A percentile compares a stretch with the other conserved stretches of the same genome.
Evolutionary conservation across 2,888 invertebrate species (phyloP).

Genomic region (Erpobdella octoculata): DNA sequence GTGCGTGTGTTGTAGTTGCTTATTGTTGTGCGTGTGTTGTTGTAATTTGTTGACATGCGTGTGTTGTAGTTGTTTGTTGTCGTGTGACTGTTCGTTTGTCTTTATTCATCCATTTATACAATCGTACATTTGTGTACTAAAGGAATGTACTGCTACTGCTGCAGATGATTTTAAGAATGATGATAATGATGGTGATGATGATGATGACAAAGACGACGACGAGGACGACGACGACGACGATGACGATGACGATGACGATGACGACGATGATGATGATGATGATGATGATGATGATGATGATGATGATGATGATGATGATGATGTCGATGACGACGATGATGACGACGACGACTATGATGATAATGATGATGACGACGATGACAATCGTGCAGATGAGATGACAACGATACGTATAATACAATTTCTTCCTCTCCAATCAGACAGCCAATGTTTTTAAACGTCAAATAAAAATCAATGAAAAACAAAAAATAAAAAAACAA

Average conservation of each 20-base stretch:
- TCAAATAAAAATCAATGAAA: no score
- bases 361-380: background rate
- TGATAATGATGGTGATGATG: background rate
- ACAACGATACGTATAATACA: no score
- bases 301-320: constrained; percentile 23
- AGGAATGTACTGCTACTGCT: background rate
- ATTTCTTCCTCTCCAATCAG: no score
- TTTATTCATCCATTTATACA: no score
- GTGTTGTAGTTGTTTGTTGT: no score
- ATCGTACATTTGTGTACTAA: background rate
- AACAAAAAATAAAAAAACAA: no score
- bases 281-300: constrained; percentile 29
- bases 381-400: background rate
- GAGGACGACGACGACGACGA: background rate
- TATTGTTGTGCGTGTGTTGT: no score
- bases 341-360: constrained; percentile 11
- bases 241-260: constrained; percentile 3
- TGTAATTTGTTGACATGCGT: no score
- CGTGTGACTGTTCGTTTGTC: no score
- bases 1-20: no score
- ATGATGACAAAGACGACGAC: background rate
- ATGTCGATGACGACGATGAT: constrained; percentile 22
- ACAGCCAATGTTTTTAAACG: no score
- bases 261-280: constrained; percentile 12
- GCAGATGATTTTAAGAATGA: background rate